These are phyloP conservation scores for Heliconius erato DNA, from an alignment of 2,888 invertebrate species.

Conservation along the genomic window DNA sequence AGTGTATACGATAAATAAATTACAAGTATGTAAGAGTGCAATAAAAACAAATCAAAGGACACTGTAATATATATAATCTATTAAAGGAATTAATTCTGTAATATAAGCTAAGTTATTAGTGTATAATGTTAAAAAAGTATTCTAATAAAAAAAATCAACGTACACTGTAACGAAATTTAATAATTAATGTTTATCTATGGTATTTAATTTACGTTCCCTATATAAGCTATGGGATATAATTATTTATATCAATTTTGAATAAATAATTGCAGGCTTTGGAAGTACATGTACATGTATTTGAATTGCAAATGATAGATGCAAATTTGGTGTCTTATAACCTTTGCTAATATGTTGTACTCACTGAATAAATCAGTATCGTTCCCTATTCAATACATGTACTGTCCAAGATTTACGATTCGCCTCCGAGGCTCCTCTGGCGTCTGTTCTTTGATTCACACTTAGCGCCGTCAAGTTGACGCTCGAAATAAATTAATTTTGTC, in stretches of 20 bases:
- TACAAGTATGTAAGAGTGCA: background rate
- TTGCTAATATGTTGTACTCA: constrained; percentile 32
- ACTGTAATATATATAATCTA: background rate
- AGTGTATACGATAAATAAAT: background rate
- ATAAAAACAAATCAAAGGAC: background rate
- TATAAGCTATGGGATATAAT: too few relatives aligned
- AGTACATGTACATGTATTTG: background rate
- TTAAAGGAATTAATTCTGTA: too few relatives aligned
- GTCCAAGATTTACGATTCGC: constrained; percentile 51
- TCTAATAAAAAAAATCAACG: too few relatives aligned
- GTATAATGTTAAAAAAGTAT: too few relatives aligned
- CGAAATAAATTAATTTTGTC: constrained; percentile 27
- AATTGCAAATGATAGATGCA: constrained; percentile 5
- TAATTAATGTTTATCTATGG: too few relatives aligned
- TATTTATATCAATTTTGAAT: too few relatives aligned
- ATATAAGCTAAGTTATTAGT: too few relatives aligned
- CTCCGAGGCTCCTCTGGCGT: constrained; percentile 48
- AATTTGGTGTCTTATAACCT: constrained; percentile 28
- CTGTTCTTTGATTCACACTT: constrained; percentile 46
- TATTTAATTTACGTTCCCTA: too few relatives aligned
- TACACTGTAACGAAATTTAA: too few relatives aligned
- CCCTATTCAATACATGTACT: constrained; percentile 51
- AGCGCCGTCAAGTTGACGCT: constrained; percentile 26
- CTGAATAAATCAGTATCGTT: constrained; percentile 36
- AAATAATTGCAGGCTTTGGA: background rate